Base-by-base conservation (phyloP, 2,113 vertebrate genomes). In the Platysternon megacephalum region DNA sequence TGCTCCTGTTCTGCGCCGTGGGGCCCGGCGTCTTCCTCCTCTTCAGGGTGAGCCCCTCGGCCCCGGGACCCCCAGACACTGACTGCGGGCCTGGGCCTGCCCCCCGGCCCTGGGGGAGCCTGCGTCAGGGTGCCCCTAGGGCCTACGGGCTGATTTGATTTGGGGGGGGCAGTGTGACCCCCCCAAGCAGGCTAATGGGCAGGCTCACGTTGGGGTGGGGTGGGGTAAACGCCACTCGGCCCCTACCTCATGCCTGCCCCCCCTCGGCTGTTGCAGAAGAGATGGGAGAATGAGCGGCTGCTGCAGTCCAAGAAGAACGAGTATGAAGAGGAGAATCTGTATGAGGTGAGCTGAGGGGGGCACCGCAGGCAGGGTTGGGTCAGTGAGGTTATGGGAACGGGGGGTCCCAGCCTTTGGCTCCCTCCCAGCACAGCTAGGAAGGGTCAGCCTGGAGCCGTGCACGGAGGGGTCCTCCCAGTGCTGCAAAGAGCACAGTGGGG, bases 21-120 rank as follows among this genome's bases (percentile, higher is more conserved):
- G 97, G 98, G 16, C 98, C 98, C 0, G 97, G 98, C 29, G 96
- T 97, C 1, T 89, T 98, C 68, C 96, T 98, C 44, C 94, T 98
- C 9, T 98, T 98, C 86, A 96, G 97, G 97, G 98, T 98, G 86
- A 89, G 97, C n/a, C 55, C 29, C 53, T 32, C 26, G 51, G 82
- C 44, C 65, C 46, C 8, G 29, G 65, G 28, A 8, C 17, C 28
- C 55, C 26, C 28, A 14, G 32, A 32, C 29, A 35, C 32, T 8
- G 14, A 32, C 32, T 3, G 7, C 3, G 32, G 32, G 32, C 14
- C 32, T 98, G 86, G 86, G 97, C 32, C 51, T 32, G 56, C 21
- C 53, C 44, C 49, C 52, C 74, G 4, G 21, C 4, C 42, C n/a
- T 68, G 74, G 48, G 26, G 51, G 51, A 39, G 11, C 56, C 61